Evolutionary conservation across 1,140 invertebrate genomes (phyloP), one percentile per base, ranked within the genome.

Genomic region (Anthonomus grandis): DNA sequence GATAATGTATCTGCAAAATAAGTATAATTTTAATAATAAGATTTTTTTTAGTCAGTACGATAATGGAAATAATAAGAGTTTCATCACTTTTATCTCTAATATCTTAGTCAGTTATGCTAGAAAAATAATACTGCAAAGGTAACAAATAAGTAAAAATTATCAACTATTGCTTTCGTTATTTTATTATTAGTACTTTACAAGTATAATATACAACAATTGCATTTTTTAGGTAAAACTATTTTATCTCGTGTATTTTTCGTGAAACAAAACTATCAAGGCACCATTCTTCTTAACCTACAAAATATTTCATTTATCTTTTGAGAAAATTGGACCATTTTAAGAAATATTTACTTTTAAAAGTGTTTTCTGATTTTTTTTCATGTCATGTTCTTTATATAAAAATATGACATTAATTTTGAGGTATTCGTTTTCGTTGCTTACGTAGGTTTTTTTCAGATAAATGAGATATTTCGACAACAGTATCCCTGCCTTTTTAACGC

Each of bases 201-300:
- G 63, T 64, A 31, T 56, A 48, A 63, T 64, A 13, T 69, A 70
- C 67, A 69, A 70, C 69, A 70, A 70, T 64, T 67, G 59, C 51
- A 65, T 70, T 64, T 64, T 47, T 42, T 60, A 63, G 60, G 64
- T 65, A 57, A 62, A 64, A 61, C 63, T 62, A 59, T 60, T 63
- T 56, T 37, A 63, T 52, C 67, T 67, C 48, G 44, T 56, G 53
- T 66, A 62, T 68, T 55, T 57, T 59, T 49, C 61, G n/a, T n/a
- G n/a, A 67, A 70, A 70, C 61, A 67, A 60, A 70, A 70, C 62
- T 66, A 64, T 64, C 67, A 70, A 70, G 69, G 69, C 69, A 70
- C 69, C 67, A 54, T 69, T 66, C 64, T 63, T 67, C 62, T 44
- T 58, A 39, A 25, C 9, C 17, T 37, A 47, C 56, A 48, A 46